Evolutionary conservation across 2,113 vertebrate species (phyloP).

Genomic region (Hyperoodon ampullatus): DNA sequence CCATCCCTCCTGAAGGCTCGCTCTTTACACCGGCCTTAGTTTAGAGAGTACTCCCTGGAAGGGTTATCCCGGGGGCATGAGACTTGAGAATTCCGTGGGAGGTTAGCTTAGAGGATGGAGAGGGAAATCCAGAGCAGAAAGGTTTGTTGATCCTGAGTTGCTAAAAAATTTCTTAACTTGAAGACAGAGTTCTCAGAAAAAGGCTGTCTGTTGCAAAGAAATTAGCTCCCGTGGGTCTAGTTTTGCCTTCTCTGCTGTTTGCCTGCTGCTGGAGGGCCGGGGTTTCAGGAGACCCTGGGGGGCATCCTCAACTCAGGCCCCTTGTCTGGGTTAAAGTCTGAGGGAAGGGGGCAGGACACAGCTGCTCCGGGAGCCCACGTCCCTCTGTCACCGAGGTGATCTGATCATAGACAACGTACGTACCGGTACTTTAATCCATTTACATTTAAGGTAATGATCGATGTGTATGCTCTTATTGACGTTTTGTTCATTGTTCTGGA

Average conservation of each 20-base stretch:
- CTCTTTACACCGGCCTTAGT: not conserved
- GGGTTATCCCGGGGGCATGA: accelerated
- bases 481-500: too few relatives aligned
- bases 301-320: not conserved
- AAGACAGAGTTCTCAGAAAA: not conserved
- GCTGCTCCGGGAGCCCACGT: not conserved
- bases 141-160: not conserved
- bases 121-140: not conserved
- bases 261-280: not conserved
- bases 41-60: not conserved
- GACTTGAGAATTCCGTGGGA: not conserved
- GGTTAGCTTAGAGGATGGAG: not conserved
- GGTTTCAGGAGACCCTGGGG: not conserved
- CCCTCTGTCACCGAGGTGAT: not conserved
- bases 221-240: not conserved
- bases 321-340: not conserved
- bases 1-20: not conserved
- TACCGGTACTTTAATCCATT: too few relatives aligned
- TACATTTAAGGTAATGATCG: too few relatives aligned
- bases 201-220: not conserved
- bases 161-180: not conserved
- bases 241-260: not conserved
- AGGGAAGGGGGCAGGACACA: not conserved
- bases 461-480: too few relatives aligned
- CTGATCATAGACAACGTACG: not conserved